These are phyloP conservation scores for Gastrophryne carolinensis DNA, from an alignment of 2,797 vertebrate genomes.

Conservation along the genomic window DNA sequence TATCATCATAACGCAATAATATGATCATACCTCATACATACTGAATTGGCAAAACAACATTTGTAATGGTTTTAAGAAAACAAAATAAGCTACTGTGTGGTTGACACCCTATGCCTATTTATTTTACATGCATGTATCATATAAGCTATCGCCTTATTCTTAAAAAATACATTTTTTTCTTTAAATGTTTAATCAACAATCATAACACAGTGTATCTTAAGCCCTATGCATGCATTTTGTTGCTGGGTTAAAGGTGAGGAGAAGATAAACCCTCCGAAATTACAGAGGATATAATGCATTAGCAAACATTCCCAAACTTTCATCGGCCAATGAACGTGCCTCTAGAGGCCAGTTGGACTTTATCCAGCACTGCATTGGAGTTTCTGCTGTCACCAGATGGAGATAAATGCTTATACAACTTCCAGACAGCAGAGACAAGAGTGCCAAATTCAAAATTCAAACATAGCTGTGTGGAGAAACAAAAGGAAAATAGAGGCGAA, in stretches of 20 bases:
- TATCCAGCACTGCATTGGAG: conserved; percentile 7
- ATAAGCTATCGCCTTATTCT: no score
- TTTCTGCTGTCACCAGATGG: conserved; percentile 34
- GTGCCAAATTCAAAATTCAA: conserved; percentile 23
- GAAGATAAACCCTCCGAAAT: neutral
- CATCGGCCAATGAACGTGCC: neutral
- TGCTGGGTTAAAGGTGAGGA: neutral
- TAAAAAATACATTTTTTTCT: no score
- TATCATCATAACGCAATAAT: neutral
- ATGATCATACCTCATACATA: neutral
- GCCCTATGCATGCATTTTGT: neutral
- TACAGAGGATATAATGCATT: neutral
- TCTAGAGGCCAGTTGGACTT: conserved; percentile 18
- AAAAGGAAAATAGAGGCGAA: neutral
- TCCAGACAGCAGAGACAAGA: conserved; percentile 23
- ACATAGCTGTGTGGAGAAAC: neutral
- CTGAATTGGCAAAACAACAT: neutral
- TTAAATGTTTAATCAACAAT: no score
- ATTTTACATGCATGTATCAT: no score
- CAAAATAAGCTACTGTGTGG: no score
- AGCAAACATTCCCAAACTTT: neutral
- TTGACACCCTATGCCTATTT: neutral
- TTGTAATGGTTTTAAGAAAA: neutral
- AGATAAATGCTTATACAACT: conserved; percentile 33
- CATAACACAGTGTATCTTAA: neutral